These are phyloP conservation scores for Formica exsecta DNA, from an alignment of 1,140 invertebrate genomes.

Conservation along the genomic window DNA sequence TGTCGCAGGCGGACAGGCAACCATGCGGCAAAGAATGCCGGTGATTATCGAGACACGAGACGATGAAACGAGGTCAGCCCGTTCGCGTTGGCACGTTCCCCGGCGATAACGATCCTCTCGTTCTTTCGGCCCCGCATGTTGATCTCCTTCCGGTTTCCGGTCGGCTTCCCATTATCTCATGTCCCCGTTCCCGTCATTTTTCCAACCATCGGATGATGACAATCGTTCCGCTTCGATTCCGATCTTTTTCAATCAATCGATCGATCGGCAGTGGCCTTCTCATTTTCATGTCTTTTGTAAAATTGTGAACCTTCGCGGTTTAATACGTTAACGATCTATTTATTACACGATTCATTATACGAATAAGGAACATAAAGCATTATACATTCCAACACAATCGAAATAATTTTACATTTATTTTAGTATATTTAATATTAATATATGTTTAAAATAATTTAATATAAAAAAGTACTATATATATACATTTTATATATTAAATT, in stretches of 20 bases:
- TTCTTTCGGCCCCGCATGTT: conserved; percentile 52
- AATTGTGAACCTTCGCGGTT: conserved; percentile 14
- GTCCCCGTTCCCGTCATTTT: conserved; percentile 18
- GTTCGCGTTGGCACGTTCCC: conserved; percentile 48
- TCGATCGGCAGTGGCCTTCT: background rate
- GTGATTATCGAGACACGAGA: conserved; percentile 50
- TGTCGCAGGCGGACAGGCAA: background rate
- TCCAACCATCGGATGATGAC: background rate
- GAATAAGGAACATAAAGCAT: conserved; percentile 16
- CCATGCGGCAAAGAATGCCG: conserved; percentile 19
- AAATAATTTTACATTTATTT: background rate
- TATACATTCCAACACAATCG: background rate
- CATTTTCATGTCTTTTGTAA: conserved; percentile 4
- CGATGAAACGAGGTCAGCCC: conserved; percentile 60
- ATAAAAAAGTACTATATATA: background rate
- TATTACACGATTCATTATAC: conserved; percentile 1
- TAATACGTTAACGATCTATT: conserved; percentile 17
- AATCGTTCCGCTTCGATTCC: background rate
- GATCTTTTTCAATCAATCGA: background rate
- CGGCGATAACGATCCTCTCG: conserved; percentile 64
- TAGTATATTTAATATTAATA: background rate
- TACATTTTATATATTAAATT: background rate
- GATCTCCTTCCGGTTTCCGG: conserved; percentile 67
- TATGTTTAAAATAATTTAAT: no score
- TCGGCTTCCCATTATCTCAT: conserved; percentile 18